These are phyloP conservation scores for Trachelus tabidus DNA, from an alignment of 2,888 invertebrate species.

Conservation along the genomic window DNA sequence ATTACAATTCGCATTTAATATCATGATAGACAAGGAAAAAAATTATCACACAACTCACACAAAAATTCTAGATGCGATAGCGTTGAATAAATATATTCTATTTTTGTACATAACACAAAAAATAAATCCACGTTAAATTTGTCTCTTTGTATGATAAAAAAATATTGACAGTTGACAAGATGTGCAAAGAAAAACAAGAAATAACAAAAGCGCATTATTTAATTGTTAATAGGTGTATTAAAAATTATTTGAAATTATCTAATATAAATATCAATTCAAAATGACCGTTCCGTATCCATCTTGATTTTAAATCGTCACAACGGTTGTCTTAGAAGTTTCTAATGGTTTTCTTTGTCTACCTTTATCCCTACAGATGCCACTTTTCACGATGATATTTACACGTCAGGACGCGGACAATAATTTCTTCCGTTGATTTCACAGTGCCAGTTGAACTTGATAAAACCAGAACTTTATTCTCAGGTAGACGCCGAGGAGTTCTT, in stretches of 20 bases:
- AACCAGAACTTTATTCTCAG: neutral
- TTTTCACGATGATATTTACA: neutral
- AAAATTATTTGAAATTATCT: neutral
- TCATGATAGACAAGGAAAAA: too few species aligned
- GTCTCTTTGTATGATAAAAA: neutral
- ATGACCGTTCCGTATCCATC: neutral
- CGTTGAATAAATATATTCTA: too few species aligned
- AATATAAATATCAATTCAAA: neutral
- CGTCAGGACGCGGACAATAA: neutral
- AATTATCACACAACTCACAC: too few species aligned
- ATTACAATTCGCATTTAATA: neutral
- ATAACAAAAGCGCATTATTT: neutral
- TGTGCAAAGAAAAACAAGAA: neutral
- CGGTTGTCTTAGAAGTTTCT: neutral
- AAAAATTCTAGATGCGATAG: neutral
- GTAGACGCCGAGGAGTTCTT: neutral
- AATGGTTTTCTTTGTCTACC: neutral
- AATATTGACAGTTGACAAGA: neutral
- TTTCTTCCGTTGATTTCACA: neutral
- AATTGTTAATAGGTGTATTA: neutral
- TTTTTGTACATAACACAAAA: neutral
- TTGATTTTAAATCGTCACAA: neutral
- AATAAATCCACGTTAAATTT: neutral
- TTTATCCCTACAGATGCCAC: neutral
- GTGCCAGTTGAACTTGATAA: neutral